Percentiles rank a stretch among this genome's conserved stretches.
phyloP scores from a whole-genome alignment of 2,888 invertebrate species.

The Eumacrocentrus americanus region DNA sequence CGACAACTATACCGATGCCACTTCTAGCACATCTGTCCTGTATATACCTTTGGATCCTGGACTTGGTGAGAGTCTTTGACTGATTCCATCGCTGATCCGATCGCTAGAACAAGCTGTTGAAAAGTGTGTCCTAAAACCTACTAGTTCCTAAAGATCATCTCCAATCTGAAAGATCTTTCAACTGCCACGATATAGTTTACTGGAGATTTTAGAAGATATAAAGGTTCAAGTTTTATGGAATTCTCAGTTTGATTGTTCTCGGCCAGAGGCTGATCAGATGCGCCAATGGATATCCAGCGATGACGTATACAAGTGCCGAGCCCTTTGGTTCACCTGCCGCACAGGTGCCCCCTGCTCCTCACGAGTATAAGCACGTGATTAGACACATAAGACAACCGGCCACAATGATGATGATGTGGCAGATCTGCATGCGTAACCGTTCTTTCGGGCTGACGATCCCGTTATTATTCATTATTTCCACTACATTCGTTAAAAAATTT shows the following conservation, averaged over 20 bases:
- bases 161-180: too few species aligned
- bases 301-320: conserved; percentile 5
- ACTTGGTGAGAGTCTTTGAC: too few species aligned
- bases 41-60: not conserved
- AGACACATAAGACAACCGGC: conserved; percentile 15
- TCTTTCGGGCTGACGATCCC: not conserved
- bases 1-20: too few species aligned
- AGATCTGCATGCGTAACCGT: not conserved
- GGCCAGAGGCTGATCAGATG: not conserved
- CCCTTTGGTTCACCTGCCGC: conserved; percentile 15
- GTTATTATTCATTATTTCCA: conserved; percentile 1
- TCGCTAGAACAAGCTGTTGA: not conserved
- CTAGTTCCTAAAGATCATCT: too few species aligned
- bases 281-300: not conserved
- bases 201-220: too few species aligned
- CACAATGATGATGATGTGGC: conserved; percentile 2
- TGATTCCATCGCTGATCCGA: not conserved
- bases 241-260: too few species aligned
- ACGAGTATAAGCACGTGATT: conserved; percentile 12
- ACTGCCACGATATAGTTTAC: too few species aligned
- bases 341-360: conserved; percentile 16
- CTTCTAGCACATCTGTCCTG: not conserved
- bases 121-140: not conserved
- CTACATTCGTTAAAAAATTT: too few species aligned
- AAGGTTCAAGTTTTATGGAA: too few species aligned